Evolutionary conservation across 2,888 invertebrate species (phyloP), one percentile per base, ranked within the genome.

Genomic region (Harpagoxenus sublaevis): DNA sequence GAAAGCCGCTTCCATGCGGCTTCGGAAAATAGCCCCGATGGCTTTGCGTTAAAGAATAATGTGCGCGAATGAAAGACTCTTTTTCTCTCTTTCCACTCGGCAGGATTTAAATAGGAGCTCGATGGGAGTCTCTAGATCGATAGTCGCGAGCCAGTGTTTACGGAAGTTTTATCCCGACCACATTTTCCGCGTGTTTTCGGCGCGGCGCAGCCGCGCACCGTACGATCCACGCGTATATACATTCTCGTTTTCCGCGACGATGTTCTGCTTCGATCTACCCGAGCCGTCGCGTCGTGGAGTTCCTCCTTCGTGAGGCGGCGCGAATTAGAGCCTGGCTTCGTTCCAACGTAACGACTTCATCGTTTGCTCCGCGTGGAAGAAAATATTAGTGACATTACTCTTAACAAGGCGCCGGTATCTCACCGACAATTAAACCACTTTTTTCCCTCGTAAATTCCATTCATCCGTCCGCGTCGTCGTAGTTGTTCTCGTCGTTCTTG

Each of bases 281-380:
- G 68, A 77, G 63, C 62, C 79, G 85, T 85, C 89, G 85, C 79
- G 85, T 85, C 89, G 85, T 85, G 68, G 68, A 85, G 39, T 70
- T 39, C 78, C 84, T 78, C 85, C 55, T 60, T n/a, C 85, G 86
- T 82, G 88, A 90, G 51, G 70, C 87, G 79, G 60, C 68, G 81
- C 89, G 88, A 90, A 90, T 90, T 90, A 89, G 89, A 90, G 81
- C 62, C 87, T 90, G 90, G 90, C 90, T 62, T 57, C 68, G 87
- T 82, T 87, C 90, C 90, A 90, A 84, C 89, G 81, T 90, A 90
- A 90, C 90, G 90, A 90, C 88, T 90, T 90, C 90, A 89, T 90
- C 87, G 84, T 86, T 85, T 86, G 85, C 84, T 70, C 65, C 57
- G 83, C 70, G 81, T 79, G 86, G 88, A 87, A 89, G 89, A 90